Base-by-base conservation (phyloP, 2,888 invertebrate species). In the Beris morrisii region DNA sequence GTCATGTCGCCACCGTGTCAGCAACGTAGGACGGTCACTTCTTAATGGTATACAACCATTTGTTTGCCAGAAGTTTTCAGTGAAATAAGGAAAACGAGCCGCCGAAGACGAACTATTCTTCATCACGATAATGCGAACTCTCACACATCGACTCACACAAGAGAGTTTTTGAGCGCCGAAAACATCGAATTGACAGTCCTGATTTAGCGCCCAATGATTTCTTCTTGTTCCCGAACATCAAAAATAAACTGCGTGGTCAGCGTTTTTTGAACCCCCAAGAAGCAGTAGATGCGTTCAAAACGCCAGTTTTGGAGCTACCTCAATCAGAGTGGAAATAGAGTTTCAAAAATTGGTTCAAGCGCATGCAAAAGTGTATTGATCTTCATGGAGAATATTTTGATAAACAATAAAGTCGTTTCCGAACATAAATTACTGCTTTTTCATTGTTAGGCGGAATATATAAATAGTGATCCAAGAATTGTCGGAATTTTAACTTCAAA, bases 41-140 rank as follows among this genome's bases (percentile, higher is more conserved):
- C 67, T 61, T 68, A 71, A 67, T 72, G 59, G n/a, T n/a, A n/a
- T n/a, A n/a, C n/a, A n/a, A n/a, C n/a, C n/a, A n/a, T n/a, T n/a
- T n/a, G n/a, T n/a, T 71, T 70, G 67, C 67, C 67, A 38, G 65
- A 64, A 45, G 56, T 67, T 52, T 66, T 70, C 58, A 65, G 54
- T 48, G 66, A 70, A 70, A 71, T 72, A 28, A 58, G 67, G 43
- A 69, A 71, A 69, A 71, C 54, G n/a, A n/a, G n/a, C n/a, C n/a
- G n/a, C n/a, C n/a, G n/a, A n/a, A n/a, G n/a, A n/a, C n/a, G n/a
- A n/a, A n/a, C n/a, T n/a, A n/a, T n/a, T n/a, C n/a, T n/a, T n/a
- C n/a, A n/a, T n/a, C n/a, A n/a, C n/a, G n/a, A n/a, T n/a, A n/a
- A n/a, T n/a, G n/a, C n/a, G n/a, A n/a, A n/a, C n/a, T n/a, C n/a